Evolutionary conservation across 2,888 invertebrate species (phyloP).

Genomic region (Cheilosia variabilis): DNA sequence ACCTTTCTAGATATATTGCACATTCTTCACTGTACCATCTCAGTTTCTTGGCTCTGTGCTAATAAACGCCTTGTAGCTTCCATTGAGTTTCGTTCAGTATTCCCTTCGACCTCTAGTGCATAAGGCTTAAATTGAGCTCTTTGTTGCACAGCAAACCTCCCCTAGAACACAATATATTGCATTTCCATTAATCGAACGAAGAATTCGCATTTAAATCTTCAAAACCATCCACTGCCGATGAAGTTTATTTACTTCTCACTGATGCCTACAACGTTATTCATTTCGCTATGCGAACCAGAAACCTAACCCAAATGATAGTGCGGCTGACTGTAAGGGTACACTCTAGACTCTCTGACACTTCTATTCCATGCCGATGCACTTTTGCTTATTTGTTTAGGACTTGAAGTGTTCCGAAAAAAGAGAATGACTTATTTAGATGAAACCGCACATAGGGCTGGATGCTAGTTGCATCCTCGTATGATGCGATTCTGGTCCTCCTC

Average conservation of each 20-base stretch:
- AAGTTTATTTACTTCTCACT: slow-evolving; percentile 36
- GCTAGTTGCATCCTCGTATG: slow-evolving; percentile 19
- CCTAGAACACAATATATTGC: not conserved
- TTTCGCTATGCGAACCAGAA: slow-evolving; percentile 25
- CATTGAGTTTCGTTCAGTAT: no score
- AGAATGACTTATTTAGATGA: slow-evolving; percentile 57
- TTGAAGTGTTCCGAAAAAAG: slow-evolving; percentile 55
- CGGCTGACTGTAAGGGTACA: not conserved
- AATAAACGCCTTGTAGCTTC: no score
- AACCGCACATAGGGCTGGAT: slow-evolving; percentile 18
- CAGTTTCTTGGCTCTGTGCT: no score
- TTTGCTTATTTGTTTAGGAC: slow-evolving; percentile 73
- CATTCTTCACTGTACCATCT: no score
- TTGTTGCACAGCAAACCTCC: no score
- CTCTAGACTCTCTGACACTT: not conserved
- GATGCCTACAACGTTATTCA: slow-evolving; percentile 8
- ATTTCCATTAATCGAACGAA: slow-evolving; percentile 35
- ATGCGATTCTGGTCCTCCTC: slow-evolving; percentile 5
- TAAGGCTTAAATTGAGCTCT: no score
- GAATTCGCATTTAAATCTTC: slow-evolving; percentile 44
- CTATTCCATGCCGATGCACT: slow-evolving; percentile 44
- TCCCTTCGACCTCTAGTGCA: no score
- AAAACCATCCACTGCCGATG: not conserved
- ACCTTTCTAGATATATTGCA: no score
- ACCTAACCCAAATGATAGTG: slow-evolving; percentile 12